Evolutionary conservation across 2,797 vertebrate genomes (phyloP).

Genomic region (Staurois parvus): DNA sequence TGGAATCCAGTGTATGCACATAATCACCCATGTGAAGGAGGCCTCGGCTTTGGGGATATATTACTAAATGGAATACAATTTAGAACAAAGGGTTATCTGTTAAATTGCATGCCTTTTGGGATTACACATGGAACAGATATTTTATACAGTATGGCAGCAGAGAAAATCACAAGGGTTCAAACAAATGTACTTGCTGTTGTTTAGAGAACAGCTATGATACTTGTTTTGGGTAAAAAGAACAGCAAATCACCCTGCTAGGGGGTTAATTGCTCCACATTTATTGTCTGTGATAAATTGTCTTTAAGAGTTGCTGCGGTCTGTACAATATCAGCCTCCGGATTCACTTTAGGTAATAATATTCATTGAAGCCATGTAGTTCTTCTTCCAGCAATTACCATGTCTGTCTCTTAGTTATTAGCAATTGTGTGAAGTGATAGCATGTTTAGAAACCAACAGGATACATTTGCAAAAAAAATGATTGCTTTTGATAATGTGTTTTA

Average conservation of each 20-base stretch:
- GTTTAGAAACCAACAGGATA: background rate
- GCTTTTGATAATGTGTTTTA: background rate
- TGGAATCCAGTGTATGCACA: no score
- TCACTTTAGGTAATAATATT: conserved; percentile 25
- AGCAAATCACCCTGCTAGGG: background rate
- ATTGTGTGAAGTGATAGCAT: background rate
- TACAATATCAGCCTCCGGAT: conserved; percentile 11
- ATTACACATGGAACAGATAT: background rate
- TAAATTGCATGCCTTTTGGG: no score
- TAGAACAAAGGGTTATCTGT: background rate
- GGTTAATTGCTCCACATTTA: conserved; percentile 5
- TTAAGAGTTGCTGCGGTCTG: background rate
- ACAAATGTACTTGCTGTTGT: background rate
- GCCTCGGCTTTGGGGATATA: no score
- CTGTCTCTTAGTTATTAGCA: conserved; percentile 21
- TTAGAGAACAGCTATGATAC: background rate
- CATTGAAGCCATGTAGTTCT: conserved; percentile 2
- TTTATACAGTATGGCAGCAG: background rate
- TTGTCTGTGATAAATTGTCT: conserved; percentile 9
- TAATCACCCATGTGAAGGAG: no score
- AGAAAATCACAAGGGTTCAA: background rate
- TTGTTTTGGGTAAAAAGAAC: background rate
- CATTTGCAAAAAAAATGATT: background rate
- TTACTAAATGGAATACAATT: background rate
- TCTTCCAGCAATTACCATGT: conserved; percentile 12